Conservation (phyloP, 1,140 invertebrate genomes). For the Saccostrea echinata region DNA sequence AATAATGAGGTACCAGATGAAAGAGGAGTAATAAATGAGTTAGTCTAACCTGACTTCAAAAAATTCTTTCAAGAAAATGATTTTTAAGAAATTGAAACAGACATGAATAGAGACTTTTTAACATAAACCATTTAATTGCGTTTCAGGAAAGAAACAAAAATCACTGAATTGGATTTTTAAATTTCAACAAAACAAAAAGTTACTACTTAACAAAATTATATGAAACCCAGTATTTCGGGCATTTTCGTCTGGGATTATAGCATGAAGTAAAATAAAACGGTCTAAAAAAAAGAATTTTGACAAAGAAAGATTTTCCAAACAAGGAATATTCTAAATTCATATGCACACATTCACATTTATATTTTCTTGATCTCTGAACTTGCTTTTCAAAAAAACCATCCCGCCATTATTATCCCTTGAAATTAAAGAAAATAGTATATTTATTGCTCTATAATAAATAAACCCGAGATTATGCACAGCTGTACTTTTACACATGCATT, state of each 20-base stretch:
- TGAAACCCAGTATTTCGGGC: no score
- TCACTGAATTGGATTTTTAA: no score
- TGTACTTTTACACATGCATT: neutral
- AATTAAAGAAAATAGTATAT: neutral
- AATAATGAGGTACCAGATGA: slow-evolving; percentile 2
- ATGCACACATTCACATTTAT: neutral
- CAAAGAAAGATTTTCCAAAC: no score
- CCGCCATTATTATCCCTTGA: neutral
- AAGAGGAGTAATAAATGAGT: neutral
- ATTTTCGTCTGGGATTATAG: no score
- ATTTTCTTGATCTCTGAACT: neutral
- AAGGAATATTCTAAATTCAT: no score
- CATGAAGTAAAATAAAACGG: no score
- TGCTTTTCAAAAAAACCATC: neutral
- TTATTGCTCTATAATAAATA: neutral
- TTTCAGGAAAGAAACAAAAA: no score
- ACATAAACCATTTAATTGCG: no score
- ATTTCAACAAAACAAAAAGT: no score
- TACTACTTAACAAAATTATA: no score
- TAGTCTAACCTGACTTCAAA: neutral
- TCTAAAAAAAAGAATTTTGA: no score
- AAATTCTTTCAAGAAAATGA: neutral
- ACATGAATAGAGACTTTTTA: no score
- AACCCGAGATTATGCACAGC: neutral
- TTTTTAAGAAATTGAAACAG: neutral